Evolutionary conservation across 1,140 invertebrate genomes (phyloP).

Genomic region (Platyscapa corneri): DNA sequence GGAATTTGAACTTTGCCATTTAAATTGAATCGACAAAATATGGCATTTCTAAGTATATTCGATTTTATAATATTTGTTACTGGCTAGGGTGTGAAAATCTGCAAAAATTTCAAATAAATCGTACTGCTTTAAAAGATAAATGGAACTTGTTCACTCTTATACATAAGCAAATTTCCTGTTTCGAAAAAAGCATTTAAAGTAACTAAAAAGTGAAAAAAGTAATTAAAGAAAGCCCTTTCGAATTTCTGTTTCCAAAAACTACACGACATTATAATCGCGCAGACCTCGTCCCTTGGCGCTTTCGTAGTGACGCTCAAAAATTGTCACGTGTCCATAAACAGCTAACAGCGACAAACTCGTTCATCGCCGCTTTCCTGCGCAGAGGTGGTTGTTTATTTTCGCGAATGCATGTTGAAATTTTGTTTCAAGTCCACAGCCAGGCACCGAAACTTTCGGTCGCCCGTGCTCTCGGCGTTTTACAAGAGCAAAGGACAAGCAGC

Average conservation of each 20-base stretch:
- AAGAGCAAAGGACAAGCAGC: not conserved
- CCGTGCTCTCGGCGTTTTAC: no score
- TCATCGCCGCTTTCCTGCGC: constrained; percentile 19
- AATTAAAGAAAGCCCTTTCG: constrained; percentile 18
- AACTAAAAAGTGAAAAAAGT: not conserved
- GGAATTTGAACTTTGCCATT: not conserved
- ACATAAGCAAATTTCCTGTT: not conserved
- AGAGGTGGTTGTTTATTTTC: constrained; percentile 2
- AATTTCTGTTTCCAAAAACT: constrained; percentile 15
- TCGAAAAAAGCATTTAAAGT: not conserved
- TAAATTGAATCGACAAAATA: not conserved
- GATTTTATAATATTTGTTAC: no score
- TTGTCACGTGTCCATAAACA: not conserved
- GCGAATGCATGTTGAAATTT: not conserved
- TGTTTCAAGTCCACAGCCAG: not conserved
- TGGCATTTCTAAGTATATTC: not conserved
- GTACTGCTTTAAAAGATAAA: not conserved
- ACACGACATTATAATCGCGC: not conserved
- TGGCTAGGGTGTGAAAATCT: not conserved
- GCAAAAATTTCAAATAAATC: not conserved
- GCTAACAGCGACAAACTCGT: not conserved
- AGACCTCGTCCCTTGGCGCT: not conserved
- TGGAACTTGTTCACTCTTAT: not conserved
- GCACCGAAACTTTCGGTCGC: not conserved
- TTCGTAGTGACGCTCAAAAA: no score